Base-by-base conservation (phyloP, 2,797 vertebrate species). In the Gymnocypris eckloni region DNA sequence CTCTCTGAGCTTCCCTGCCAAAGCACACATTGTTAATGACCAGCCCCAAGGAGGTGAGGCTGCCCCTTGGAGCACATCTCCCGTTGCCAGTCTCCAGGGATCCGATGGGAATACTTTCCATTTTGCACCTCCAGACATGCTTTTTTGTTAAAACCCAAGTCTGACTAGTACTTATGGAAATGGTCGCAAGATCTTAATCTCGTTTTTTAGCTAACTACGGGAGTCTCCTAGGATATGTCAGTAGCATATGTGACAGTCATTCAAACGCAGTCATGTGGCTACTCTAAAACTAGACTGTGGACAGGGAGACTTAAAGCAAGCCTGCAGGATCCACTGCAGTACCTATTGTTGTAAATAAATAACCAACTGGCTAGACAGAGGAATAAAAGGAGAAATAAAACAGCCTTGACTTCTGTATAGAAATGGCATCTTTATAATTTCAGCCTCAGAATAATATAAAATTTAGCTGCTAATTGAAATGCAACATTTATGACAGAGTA, bases 1-100 rank as follows among this genome's bases (percentile, higher is more conserved):
- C 66, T 84, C 66, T 71, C 16, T 59, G 41, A 85, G 52, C 25
- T 72, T 79, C 41, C 52, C 66, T 69, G 73, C 82, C 61, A 54
- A 69, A 69, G 61, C 37, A 92, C 89, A 91, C 86, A 87, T 82
- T 84, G 86, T 89, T 90, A 90, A 92, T 91, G 91, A 89, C 91
- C 87, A 90, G 90, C 89, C 80, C 86, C 84, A 73, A 84, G 76
- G 85, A 89, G 75, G 89, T 87, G 88, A 89, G 86, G 87, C 73
- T 82, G 87, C 43, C 88, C 61, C 22, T 86, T 70, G 88, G 89
- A 89, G 86, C 84, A 85, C 79, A 91, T 90, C 86, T 89, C 89
- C 87, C 88, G 78, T 73, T 84, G 87, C 82, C 59, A 43, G 84
- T 87, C 88, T 88, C 76, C n/a, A 4, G 43, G 83, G 89, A 85